phyloP scores from a whole-genome alignment of 2,797 vertebrate species.

The Brachymystax lenok region DNA sequence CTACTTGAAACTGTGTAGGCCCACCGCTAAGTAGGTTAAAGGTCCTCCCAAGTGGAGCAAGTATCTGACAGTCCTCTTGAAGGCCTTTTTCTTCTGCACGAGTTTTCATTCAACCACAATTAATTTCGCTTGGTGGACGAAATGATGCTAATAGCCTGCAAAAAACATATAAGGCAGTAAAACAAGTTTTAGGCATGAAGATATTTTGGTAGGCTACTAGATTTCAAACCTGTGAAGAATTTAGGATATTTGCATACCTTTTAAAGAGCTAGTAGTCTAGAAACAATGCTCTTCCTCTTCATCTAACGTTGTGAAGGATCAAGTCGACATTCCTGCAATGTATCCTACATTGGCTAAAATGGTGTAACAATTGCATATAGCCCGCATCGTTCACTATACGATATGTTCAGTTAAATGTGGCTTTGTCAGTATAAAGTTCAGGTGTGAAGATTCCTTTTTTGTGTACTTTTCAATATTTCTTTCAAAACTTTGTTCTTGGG shows the following conservation, averaged over 20 bases:
- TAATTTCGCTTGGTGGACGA: conserved; percentile 85
- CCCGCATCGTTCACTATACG: not conserved
- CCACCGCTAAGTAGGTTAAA: conserved; percentile 83
- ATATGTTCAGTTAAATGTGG: not conserved
- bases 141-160: conserved; percentile 84
- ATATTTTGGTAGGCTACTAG: not conserved
- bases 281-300: not conserved
- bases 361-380: not conserved
- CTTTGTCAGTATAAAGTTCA: not conserved
- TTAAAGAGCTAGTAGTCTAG: not conserved
- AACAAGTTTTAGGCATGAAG: not conserved
- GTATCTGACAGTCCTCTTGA: conserved; percentile 85
- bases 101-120: conserved; percentile 85
- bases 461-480: not conserved
- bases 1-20: conserved; percentile 79
- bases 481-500: not conserved
- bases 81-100: conserved; percentile 80
- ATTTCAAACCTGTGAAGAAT: not conserved
- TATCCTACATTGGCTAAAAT: not conserved
- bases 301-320: not conserved
- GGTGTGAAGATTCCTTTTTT: not conserved
- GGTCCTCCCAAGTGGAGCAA: conserved; percentile 84
- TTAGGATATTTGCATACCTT: not conserved
- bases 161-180: conserved; percentile 46
- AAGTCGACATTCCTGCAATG: not conserved